phyloP scores from a whole-genome alignment of 2,113 vertebrate genomes.

The Corvus cornix region DNA sequence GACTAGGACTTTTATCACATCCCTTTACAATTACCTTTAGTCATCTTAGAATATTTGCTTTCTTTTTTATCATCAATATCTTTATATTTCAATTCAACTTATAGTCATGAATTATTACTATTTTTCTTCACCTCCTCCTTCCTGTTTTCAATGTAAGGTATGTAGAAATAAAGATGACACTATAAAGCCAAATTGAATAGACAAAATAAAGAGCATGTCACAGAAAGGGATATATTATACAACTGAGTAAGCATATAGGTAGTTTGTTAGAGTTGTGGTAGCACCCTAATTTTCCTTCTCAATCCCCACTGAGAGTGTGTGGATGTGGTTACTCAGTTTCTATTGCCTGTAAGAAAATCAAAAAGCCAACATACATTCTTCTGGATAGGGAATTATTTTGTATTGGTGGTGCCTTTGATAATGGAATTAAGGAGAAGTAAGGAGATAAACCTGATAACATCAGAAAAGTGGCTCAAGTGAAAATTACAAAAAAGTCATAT shows the following conservation, averaged over 20 bases:
- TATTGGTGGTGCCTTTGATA: background rate
- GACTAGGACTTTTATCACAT: background rate
- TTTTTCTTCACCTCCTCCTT: background rate
- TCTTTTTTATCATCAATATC: background rate
- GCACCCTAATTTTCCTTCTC: background rate
- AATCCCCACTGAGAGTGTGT: accelerated
- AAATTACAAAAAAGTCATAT: background rate
- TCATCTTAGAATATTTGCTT: background rate
- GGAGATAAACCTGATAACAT: background rate
- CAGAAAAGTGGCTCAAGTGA: background rate
- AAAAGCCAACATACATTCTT: background rate
- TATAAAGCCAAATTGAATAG: background rate
- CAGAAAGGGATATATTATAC: background rate
- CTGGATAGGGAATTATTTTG: background rate
- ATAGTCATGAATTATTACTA: background rate
- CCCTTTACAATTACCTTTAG: background rate
- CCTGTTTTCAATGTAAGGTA: accelerated
- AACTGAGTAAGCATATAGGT: background rate
- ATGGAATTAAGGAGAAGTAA: background rate
- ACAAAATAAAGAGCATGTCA: background rate
- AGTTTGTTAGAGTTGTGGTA: background rate
- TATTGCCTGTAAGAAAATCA: background rate
- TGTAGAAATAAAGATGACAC: background rate
- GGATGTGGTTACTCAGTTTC: background rate
- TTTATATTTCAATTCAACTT: background rate